phyloP scores from a whole-genome alignment of 2,113 vertebrate species.

The Calcarius ornatus region DNA sequence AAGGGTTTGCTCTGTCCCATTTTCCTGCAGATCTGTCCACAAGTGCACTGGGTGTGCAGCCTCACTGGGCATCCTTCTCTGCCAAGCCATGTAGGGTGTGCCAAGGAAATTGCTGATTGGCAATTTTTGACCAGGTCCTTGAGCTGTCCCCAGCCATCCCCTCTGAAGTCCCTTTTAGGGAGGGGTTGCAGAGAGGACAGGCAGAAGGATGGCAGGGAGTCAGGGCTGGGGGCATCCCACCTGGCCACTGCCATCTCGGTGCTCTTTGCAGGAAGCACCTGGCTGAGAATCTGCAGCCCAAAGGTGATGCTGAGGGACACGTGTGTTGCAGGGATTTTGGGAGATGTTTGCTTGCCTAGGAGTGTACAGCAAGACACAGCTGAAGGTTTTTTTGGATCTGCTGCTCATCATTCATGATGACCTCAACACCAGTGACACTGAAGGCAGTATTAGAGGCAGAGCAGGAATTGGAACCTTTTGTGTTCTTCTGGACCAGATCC shows the following conservation, averaged over 20 bases:
- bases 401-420: background rate
- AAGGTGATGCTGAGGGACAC: background rate
- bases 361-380: background rate
- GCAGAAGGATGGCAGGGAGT: background rate
- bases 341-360: background rate
- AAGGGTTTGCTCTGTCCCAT: background rate
- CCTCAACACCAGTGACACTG: background rate
- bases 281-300: background rate
- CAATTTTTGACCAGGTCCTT: background rate
- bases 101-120: background rate
- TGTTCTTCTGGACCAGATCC: background rate
- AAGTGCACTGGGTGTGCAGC: background rate
- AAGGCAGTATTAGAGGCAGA: background rate
- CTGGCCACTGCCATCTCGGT: rapidly evolving
- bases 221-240: background rate
- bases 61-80: rapidly evolving
- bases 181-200: background rate
- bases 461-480: background rate
- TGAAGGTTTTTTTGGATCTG: background rate
- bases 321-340: rapidly evolving
- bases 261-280: background rate
- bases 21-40: background rate
- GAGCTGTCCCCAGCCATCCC: background rate
- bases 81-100: background rate
- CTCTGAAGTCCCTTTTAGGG: background rate